Evolutionary conservation across 2,888 invertebrate genomes (phyloP).

Genomic region (Caenorhabditis imperialis): DNA sequence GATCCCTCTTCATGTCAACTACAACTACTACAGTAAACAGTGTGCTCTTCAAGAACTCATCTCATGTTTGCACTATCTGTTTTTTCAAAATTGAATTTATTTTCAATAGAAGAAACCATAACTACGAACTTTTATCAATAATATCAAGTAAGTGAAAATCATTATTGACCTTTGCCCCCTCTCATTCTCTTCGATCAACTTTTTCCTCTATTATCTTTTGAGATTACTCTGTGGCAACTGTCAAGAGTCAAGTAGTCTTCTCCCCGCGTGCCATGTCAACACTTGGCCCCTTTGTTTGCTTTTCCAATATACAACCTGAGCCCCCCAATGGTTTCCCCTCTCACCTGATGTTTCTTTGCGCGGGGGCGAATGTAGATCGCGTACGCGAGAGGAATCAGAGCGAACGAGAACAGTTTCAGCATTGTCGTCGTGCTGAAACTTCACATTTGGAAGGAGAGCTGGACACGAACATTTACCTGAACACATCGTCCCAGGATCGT

Average conservation of each 20-base stretch:
- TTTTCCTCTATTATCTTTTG: constrained; percentile 31
- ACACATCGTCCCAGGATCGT: constrained; percentile 78
- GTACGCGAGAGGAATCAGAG: constrained; percentile 75
- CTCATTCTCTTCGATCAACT: not conserved
- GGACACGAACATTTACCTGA: constrained; percentile 45
- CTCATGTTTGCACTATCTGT: too few relatives aligned
- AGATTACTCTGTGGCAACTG: constrained; percentile 34
- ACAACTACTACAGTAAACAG: too few relatives aligned
- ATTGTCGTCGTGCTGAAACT: constrained; percentile 74
- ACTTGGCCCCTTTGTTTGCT: constrained; percentile 15
- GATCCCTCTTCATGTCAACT: too few relatives aligned
- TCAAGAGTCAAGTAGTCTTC: constrained; percentile 43
- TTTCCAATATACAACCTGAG: constrained; percentile 46
- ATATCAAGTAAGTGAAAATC: too few relatives aligned
- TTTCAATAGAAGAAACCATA: not conserved
- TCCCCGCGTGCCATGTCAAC: constrained; percentile 31
- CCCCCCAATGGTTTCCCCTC: constrained; percentile 33
- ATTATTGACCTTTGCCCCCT: too few relatives aligned
- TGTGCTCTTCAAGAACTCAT: too few relatives aligned
- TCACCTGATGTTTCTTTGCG: constrained; percentile 61
- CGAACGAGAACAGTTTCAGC: constrained; percentile 77
- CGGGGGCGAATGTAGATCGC: constrained; percentile 75
- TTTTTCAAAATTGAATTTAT: not conserved
- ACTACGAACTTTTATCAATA: not conserved
- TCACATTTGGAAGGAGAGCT: not conserved